A percentile compares a stretch with the other conserved stretches of the same genome.
Conservation (phyloP, 2,113 vertebrate species). For the Leptodactylus fuscus region DNA sequence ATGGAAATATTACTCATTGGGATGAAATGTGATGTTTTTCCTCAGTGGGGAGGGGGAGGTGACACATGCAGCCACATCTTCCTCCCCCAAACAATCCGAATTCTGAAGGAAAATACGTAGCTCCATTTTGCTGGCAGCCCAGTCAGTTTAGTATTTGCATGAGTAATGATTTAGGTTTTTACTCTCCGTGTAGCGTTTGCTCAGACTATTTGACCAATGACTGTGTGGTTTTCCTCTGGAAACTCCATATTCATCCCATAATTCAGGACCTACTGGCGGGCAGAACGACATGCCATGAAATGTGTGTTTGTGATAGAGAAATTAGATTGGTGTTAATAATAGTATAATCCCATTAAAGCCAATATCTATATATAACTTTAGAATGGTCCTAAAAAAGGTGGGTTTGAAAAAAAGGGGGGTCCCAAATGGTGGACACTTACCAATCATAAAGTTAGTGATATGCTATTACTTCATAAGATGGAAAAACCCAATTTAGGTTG, state of each 20-base stretch:
- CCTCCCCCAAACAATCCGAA: background rate
- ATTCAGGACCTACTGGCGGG: background rate
- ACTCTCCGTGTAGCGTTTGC: background rate
- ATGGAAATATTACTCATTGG: background rate
- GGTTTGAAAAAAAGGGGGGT: too few relatives aligned
- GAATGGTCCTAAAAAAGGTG: too few relatives aligned
- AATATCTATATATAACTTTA: too few relatives aligned
- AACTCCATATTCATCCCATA: background rate
- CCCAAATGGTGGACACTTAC: too few relatives aligned
- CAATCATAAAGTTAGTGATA: too few relatives aligned
- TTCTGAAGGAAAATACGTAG: background rate
- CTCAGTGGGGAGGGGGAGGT: background rate
- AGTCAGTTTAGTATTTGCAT: background rate
- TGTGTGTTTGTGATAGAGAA: too few relatives aligned
- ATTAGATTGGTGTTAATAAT: too few relatives aligned
- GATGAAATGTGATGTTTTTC: background rate
- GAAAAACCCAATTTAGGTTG: too few relatives aligned
- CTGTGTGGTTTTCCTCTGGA: background rate
- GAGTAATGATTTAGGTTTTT: background rate
- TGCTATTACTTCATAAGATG: too few relatives aligned
- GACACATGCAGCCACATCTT: background rate
- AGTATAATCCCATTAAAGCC: too few relatives aligned
- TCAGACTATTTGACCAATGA: slow-evolving; percentile 6
- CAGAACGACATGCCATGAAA: too few relatives aligned
- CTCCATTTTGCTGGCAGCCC: background rate